These are phyloP conservation scores for Ormyrus nitidulus DNA, from an alignment of 2,888 invertebrate species.

Conservation along the genomic window DNA sequence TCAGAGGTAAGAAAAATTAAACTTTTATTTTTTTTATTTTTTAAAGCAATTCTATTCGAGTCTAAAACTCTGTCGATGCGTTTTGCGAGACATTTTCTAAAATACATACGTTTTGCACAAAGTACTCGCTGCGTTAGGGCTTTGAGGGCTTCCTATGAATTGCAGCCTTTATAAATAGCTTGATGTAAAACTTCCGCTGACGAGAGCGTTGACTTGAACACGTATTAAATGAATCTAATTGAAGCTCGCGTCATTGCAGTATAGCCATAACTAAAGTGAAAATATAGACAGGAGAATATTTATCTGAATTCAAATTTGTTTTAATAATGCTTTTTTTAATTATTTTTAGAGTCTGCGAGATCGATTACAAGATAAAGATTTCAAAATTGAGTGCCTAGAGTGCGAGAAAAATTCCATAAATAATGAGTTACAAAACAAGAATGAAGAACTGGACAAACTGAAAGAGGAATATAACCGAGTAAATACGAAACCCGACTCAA, in stretches of 20 bases:
- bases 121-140: too few species aligned
- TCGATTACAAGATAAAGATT: slow-evolving; percentile 70
- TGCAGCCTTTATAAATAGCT: slow-evolving; percentile 52
- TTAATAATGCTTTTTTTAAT: too few species aligned
- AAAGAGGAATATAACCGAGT: slow-evolving; percentile 61
- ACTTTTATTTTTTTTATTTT: not conserved
- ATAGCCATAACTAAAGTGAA: too few species aligned
- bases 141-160: slow-evolving; percentile 10
- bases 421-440: slow-evolving; percentile 64
- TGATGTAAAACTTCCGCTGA: slow-evolving; percentile 52
- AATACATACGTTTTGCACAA: too few species aligned
- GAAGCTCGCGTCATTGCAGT: slow-evolving; percentile 19
- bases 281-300: too few species aligned
- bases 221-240: slow-evolving; percentile 40
- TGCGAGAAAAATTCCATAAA: slow-evolving; percentile 69
- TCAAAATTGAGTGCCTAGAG: slow-evolving; percentile 74
- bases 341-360: slow-evolving; percentile 67
- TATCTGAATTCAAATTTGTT: too few species aligned
- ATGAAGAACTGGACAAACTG: slow-evolving; percentile 67
- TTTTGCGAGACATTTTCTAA: too few species aligned
- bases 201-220: slow-evolving; percentile 52
- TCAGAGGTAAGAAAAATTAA: slow-evolving; percentile 66
- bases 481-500: slow-evolving; percentile 16
- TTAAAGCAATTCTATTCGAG: too few species aligned
- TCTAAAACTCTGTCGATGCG: too few species aligned